Evolutionary conservation across 35 echinoderm and acorn worm species (phyloP), one percentile per base, ranked within the genome.

Genomic region (Diadema setosum): DNA sequence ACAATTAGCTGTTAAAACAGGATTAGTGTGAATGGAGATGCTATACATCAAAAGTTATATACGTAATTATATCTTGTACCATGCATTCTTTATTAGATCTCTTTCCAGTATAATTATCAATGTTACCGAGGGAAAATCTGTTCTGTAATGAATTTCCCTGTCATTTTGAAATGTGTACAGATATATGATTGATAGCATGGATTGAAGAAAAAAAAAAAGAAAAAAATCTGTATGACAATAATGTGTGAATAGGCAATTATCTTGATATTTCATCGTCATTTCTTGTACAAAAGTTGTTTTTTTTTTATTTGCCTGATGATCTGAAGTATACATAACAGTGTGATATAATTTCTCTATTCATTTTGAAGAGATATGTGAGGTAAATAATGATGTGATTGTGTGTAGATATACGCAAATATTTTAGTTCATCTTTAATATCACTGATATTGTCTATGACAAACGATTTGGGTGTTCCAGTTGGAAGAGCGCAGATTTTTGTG

Each of bases 351-450:
- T 67, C 29, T 67, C 37, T 67, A 33, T 78, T 78, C 40, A 78
- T 41, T 21, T 33, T 78, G 44, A 78, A 78, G 39, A 39, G 29
- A 78, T 41, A 78, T 41, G 73, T 78, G 73, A 78, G 73, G 73
- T 78, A 78, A 78, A 78, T 78, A 44, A 67, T 67, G 37, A 26
- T 44, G 40, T 78, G 33, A 44, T 21, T 78, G 73, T 78, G 40
- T 78, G 73, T 78, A 78, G 73, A 78, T 78, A 78, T 78, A 78
- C 73, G 73, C 73, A 78, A 78, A 39, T 36, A 41, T 78, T 78
- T 78, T 78, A 42, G 39, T 78, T 44, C 33, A 78, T 42, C 27
- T 78, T 78, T 21, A 78, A 78, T 78, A 18, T 33, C 30, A 67
- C 63, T n/a, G n/a, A n/a, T n/a, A n/a, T n/a, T n/a, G n/a, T n/a